Conservation (phyloP, 2,113 vertebrate genomes). For the Macrotus californicus region DNA sequence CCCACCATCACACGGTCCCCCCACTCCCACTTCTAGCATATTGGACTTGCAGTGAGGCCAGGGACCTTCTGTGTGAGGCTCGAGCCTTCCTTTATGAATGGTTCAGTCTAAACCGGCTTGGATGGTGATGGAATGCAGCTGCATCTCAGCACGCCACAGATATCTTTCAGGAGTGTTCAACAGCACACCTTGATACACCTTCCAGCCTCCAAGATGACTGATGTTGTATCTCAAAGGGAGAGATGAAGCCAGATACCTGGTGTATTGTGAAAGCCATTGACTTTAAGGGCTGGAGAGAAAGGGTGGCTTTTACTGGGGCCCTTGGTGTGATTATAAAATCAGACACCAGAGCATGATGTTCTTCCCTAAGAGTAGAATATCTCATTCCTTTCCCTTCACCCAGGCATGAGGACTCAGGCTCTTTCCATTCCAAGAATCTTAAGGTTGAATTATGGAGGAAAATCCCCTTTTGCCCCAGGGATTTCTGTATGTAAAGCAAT, state of each 20-base stretch:
- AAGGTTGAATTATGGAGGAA: not conserved
- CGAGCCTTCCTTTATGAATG: not conserved
- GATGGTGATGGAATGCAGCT: not conserved
- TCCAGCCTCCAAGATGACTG: not conserved
- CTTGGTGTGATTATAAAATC: not conserved
- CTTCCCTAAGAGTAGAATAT: not conserved
- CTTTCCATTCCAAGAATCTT: not conserved
- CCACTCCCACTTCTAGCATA: not conserved
- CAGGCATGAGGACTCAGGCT: not conserved
- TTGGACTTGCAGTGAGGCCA: not conserved
- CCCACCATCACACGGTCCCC: not conserved
- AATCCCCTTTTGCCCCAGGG: not conserved
- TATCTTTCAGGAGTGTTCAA: not conserved
- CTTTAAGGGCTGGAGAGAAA: not conserved
- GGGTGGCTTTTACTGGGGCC: not conserved
- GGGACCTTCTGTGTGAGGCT: not conserved
- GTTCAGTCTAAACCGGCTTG: not conserved
- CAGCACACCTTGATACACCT: not conserved
- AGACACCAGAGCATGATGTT: not conserved
- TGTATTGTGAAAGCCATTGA: not conserved
- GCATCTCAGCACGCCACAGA: not conserved
- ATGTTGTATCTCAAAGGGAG: not conserved
- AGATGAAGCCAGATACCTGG: not conserved
- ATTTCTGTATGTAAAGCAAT: constrained; percentile 13
- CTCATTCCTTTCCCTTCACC: not conserved